Conservation (phyloP, 2,888 invertebrate genomes). For the Rhimphoctona megacephalus region DNA sequence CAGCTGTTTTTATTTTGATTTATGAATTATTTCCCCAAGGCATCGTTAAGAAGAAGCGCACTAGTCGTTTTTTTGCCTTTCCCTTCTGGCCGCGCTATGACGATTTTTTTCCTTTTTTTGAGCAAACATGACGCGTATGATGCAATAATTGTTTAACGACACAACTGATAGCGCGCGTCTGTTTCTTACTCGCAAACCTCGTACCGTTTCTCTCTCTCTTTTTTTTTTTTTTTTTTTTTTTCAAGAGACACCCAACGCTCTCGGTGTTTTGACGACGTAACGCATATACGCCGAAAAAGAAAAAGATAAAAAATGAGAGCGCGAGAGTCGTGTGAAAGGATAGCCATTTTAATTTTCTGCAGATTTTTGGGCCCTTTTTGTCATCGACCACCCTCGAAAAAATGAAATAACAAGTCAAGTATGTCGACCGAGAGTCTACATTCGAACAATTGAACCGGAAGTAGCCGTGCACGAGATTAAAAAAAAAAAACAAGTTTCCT, state of each 20-base stretch:
- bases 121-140: slow-evolving; percentile 39
- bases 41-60: slow-evolving; percentile 41
- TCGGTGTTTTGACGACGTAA: background rate
- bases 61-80: background rate
- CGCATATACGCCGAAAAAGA: background rate
- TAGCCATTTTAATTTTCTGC: no score
- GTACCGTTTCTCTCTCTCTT: background rate
- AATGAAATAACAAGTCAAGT: background rate
- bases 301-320: background rate
- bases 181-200: slow-evolving; percentile 44
- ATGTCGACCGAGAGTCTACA: background rate
- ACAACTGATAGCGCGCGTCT: background rate
- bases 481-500: background rate
- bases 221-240: slow-evolving; percentile 3
- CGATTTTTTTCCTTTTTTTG: slow-evolving; percentile 26
- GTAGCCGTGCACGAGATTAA: slow-evolving; percentile 7
- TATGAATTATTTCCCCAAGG: slow-evolving; percentile 29
- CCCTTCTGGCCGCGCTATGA: no score
- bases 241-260: background rate
- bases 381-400: background rate
- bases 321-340: background rate
- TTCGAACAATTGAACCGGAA: slow-evolving; percentile 6
- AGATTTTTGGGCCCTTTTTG: no score
- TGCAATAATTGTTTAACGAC: slow-evolving; percentile 47
- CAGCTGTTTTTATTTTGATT: background rate